These are phyloP conservation scores for Pseudocheirus occidentalis DNA, from an alignment of 2,797 vertebrate species.

Conservation along the genomic window DNA sequence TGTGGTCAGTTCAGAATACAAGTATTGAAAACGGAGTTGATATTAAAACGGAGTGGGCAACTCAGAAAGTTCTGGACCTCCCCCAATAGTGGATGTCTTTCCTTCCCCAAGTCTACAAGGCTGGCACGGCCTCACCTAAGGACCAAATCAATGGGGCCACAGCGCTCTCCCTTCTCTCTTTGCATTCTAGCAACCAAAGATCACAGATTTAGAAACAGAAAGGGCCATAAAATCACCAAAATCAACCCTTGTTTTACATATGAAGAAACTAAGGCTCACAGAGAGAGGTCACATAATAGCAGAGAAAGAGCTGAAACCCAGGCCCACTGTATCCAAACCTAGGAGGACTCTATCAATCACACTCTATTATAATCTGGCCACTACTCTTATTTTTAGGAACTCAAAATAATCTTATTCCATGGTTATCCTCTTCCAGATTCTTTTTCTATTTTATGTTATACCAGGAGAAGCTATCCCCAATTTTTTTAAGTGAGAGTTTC, in stretches of 20 bases:
- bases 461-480: not conserved
- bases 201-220: not conserved
- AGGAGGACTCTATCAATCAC: not conserved
- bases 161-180: not conserved
- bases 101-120: not conserved
- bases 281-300: not conserved
- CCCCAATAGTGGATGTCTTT: not conserved
- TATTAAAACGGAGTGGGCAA: not conserved
- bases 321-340: not conserved
- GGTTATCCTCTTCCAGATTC: not conserved
- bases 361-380: not conserved
- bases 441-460: not conserved
- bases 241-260: not conserved
- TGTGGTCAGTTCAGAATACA: conserved; percentile 5
- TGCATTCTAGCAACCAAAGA: not conserved
- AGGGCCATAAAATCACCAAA: not conserved
- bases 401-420: not conserved
- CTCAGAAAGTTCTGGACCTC: not conserved
- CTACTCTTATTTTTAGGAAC: not conserved
- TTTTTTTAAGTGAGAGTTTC: not conserved
- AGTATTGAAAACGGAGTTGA: not conserved
- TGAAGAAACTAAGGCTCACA: not conserved
- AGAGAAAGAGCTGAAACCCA: not conserved
- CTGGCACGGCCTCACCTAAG: not conserved
- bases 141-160: not conserved